Conservation (phyloP, 2,113 vertebrate species). For the Pongo abelii region DNA sequence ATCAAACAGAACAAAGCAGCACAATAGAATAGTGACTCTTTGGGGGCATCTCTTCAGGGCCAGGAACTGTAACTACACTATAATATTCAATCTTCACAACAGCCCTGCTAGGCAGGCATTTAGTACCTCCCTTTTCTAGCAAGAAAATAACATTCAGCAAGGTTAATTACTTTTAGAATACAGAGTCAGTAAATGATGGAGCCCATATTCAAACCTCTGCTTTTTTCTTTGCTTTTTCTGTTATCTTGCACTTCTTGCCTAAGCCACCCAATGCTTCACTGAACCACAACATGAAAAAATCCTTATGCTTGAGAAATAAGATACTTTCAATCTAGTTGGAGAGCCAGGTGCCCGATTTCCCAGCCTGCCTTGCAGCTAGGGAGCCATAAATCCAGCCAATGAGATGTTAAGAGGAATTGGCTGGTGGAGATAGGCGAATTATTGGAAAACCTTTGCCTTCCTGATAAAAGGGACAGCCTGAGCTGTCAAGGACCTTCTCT, state of each 20-base stretch:
- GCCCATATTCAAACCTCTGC: not conserved
- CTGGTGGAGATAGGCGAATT: not conserved
- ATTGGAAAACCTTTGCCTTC: not conserved
- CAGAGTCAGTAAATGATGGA: not conserved
- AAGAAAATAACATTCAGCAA: not conserved
- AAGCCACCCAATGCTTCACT: not conserved
- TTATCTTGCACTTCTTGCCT: not conserved
- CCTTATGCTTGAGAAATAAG: not conserved
- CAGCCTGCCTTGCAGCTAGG: not conserved
- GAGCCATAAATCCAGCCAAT: not conserved
- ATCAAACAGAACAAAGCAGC: not conserved
- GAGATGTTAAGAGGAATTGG: not conserved
- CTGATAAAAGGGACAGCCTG: not conserved
- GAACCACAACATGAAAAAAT: not conserved
- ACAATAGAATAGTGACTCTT: not conserved
- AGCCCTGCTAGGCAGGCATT: not conserved
- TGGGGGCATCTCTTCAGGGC: not conserved
- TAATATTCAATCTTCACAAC: not conserved
- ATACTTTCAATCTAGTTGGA: not conserved
- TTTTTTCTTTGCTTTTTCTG: not conserved
- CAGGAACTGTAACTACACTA: not conserved
- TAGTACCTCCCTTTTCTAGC: not conserved
- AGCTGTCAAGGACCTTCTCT: not conserved
- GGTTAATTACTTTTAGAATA: not conserved
- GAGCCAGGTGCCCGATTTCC: not conserved